phyloP scores from a whole-genome alignment of 2,113 vertebrate species.

The Columba livia region DNA sequence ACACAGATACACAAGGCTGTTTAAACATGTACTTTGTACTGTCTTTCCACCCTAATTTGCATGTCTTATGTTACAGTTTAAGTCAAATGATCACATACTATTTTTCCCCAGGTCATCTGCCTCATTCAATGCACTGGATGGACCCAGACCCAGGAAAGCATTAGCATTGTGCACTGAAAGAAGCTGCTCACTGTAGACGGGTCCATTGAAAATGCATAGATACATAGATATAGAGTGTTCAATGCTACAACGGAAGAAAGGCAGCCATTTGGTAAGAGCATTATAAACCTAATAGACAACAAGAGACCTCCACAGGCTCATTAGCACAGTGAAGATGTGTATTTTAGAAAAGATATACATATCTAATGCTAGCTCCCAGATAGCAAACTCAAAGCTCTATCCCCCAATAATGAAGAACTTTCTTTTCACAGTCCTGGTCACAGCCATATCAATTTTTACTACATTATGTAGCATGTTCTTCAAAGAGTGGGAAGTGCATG shows the following conservation, averaged over 20 bases:
- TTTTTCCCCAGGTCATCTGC: neutral
- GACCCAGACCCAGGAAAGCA: neutral
- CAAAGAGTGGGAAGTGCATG: neutral
- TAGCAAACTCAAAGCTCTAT: neutral
- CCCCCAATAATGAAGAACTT: neutral
- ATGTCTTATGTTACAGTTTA: neutral
- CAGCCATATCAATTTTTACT: neutral
- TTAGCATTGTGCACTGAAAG: neutral
- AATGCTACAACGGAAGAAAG: fast-evolving
- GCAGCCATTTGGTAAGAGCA: neutral
- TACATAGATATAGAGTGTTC: fast-evolving
- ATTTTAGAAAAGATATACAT: neutral
- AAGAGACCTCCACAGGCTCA: neutral
- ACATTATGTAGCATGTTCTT: neutral
- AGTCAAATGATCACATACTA: neutral
- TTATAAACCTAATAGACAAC: neutral
- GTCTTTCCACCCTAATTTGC: neutral
- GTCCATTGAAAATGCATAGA: fast-evolving
- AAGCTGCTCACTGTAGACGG: neutral
- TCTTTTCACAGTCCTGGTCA: neutral
- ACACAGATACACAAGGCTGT: neutral
- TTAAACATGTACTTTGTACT: neutral
- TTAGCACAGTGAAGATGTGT: neutral
- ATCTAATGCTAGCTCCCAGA: neutral
- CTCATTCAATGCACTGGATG: fast-evolving